Percentiles rank a stretch among this genome's conserved stretches.
phyloP scores from a whole-genome alignment of 2,113 vertebrate species.

The Platichthys stellatus region DNA sequence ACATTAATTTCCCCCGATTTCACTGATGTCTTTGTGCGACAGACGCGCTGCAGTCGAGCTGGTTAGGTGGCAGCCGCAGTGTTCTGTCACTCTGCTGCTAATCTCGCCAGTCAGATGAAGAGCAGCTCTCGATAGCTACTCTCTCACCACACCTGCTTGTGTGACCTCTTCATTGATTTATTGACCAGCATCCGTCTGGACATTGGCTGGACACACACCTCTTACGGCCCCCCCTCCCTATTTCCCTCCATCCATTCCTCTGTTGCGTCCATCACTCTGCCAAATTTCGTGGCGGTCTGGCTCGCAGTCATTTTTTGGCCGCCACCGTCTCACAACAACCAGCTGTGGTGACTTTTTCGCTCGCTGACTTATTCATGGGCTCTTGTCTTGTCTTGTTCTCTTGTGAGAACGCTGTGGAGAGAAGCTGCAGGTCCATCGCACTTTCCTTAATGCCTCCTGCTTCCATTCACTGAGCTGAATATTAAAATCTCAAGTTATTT shows the following conservation, averaged over 20 bases:
- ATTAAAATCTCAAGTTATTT: too few relatives aligned
- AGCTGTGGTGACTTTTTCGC: not conserved
- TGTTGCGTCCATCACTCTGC: slow-evolving; percentile 1
- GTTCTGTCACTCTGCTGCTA: slow-evolving; percentile 37
- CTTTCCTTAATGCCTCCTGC: too few relatives aligned
- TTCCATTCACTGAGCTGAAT: too few relatives aligned
- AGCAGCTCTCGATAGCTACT: slow-evolving; percentile 53
- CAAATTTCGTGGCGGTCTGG: slow-evolving; percentile 7
- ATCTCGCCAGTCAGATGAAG: slow-evolving; percentile 54
- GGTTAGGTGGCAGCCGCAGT: not conserved
- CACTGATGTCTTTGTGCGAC: slow-evolving; percentile 3
- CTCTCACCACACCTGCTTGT: slow-evolving; percentile 58
- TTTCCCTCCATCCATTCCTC: not conserved
- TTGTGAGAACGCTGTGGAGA: too few relatives aligned
- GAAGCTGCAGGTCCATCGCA: too few relatives aligned
- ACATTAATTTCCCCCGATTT: slow-evolving; percentile 8
- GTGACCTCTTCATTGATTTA: slow-evolving; percentile 76
- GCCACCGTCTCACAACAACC: too few relatives aligned
- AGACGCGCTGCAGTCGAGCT: not conserved
- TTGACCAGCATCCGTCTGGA: slow-evolving; percentile 65
- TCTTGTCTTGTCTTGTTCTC: too few relatives aligned
- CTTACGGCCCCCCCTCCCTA: not conserved
- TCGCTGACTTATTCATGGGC: not conserved
- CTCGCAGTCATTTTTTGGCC: not conserved
- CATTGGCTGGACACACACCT: slow-evolving; percentile 38